These are phyloP conservation scores for Anastatus disparis DNA, from an alignment of 1,140 invertebrate genomes.

Conservation along the genomic window DNA sequence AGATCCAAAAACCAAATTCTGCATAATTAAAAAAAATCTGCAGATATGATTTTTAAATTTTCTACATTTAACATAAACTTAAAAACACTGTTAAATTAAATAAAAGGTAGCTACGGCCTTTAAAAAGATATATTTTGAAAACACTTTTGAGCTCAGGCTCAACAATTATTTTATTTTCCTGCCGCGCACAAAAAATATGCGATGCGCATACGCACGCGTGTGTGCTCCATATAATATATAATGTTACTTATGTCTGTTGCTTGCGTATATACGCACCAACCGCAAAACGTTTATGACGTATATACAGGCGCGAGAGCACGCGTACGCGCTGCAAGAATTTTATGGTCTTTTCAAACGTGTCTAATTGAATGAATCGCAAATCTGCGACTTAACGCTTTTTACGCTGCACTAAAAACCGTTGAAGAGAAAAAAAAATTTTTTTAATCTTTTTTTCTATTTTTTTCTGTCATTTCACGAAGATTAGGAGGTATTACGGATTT, in stretches of 20 bases:
- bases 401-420: background rate
- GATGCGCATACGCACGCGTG: background rate
- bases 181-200: too few relatives aligned
- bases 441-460: background rate
- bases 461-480: background rate
- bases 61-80: too few relatives aligned
- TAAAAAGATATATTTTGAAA: too few relatives aligned
- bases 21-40: too few relatives aligned
- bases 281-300: conserved; percentile 17
- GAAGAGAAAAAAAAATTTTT: too few relatives aligned
- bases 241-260: too few relatives aligned
- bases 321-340: background rate
- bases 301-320: too few relatives aligned
- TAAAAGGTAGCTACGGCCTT: too few relatives aligned
- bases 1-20: too few relatives aligned
- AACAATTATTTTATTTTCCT: background rate
- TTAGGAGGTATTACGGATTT: background rate
- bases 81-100: too few relatives aligned
- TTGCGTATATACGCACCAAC: background rate
- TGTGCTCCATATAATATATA: conserved; percentile 10
- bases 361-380: conserved; percentile 37
- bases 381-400: conserved; percentile 23
- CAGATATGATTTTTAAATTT: too few relatives aligned
- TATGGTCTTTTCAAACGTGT: conserved; percentile 14
- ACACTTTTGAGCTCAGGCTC: too few relatives aligned